Percentiles rank a stretch among this genome's conserved stretches.
phyloP scores from a whole-genome alignment of 2,888 invertebrate species.

The Ecdyonurus torrentis region DNA sequence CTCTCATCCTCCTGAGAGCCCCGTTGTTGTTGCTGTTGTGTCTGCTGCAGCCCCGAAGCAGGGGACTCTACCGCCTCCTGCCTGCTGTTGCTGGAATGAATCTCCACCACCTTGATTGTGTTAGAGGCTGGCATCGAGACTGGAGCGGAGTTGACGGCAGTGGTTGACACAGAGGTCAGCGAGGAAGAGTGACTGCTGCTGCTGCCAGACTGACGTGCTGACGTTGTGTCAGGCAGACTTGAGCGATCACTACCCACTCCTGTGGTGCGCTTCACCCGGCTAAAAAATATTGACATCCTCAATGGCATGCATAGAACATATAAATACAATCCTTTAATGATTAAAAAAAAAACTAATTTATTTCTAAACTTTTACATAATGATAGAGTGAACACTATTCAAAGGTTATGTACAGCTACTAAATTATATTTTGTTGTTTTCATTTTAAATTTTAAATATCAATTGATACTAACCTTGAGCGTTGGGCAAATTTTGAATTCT shows the following conservation, averaged over 20 bases:
- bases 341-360: no score
- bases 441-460: no score
- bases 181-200: neutral
- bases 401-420: no score
- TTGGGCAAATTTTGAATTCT: conserved; percentile 23
- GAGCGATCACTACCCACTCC: neutral
- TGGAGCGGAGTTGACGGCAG: neutral
- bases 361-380: no score
- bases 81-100: neutral
- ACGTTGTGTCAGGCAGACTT: neutral
- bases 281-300: no score
- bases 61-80: no score
- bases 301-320: no score
- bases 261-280: neutral
- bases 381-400: no score
- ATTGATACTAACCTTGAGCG: neutral
- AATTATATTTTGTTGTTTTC: no score
- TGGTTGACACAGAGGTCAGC: neutral
- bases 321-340: no score
- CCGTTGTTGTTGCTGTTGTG: neutral
- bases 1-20: neutral
- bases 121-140: neutral
- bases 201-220: neutral
- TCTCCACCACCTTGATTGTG: neutral
- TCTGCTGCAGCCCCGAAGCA: neutral